Evolutionary conservation across 2,888 invertebrate species (phyloP).

Genomic region (Rhamphomyia laevipes): DNA sequence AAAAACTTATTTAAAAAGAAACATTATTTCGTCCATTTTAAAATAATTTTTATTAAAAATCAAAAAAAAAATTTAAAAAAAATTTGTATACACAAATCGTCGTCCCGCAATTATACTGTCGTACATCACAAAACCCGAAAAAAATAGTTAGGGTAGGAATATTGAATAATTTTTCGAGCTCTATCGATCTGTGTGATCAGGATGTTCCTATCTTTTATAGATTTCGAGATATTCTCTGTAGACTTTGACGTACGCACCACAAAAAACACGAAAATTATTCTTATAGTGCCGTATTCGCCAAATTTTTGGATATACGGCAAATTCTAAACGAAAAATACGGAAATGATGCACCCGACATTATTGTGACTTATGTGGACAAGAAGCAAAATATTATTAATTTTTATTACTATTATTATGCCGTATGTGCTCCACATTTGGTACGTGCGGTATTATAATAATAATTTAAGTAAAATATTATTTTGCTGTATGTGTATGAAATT

Average conservation of each 20-base stretch:
- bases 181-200: neutral
- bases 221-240: neutral
- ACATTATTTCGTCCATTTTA: too few relatives aligned
- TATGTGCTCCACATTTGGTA: neutral
- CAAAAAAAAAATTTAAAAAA: too few relatives aligned
- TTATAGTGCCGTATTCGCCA: neutral
- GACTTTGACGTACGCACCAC: neutral
- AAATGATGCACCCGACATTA: neutral
- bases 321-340: neutral
- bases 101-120: neutral
- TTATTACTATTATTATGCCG: neutral
- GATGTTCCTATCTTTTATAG: neutral
- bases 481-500: too few relatives aligned
- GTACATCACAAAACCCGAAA: neutral
- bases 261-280: neutral
- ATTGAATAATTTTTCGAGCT: neutral
- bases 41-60: too few relatives aligned
- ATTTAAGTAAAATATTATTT: neutral
- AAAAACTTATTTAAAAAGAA: too few relatives aligned
- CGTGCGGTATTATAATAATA: neutral
- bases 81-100: neutral
- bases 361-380: neutral
- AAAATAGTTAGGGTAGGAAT: neutral
- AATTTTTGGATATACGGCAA: neutral
- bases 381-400: neutral